Percentiles rank a stretch among this genome's conserved stretches.
Conservation (phyloP, 1,140 invertebrate genomes). For the Drosophila triauraria region DNA sequence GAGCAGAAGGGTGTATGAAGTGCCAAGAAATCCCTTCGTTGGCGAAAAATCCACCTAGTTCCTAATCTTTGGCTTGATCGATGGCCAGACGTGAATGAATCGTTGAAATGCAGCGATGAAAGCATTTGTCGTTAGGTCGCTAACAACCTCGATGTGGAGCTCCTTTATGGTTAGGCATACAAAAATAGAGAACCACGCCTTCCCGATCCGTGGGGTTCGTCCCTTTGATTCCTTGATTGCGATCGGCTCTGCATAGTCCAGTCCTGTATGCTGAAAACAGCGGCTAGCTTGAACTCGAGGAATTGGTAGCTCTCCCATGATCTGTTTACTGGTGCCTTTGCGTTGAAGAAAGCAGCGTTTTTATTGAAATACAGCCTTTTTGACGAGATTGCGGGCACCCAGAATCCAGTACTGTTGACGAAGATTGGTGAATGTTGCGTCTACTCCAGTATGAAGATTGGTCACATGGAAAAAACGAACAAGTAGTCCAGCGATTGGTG, state of each 20-base stretch:
- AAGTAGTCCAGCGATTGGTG: too few species aligned
- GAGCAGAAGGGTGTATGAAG: not conserved
- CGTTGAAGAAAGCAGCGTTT: not conserved
- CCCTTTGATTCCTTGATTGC: not conserved
- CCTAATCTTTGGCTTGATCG: not conserved
- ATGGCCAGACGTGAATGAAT: not conserved
- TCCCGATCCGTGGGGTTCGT: too few species aligned
- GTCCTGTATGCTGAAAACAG: not conserved
- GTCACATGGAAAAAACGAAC: too few species aligned
- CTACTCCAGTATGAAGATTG: not conserved
- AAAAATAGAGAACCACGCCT: too few species aligned
- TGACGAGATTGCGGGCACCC: too few species aligned
- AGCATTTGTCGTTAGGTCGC: too few species aligned
- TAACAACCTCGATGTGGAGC: too few species aligned
- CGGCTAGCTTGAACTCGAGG: not conserved
- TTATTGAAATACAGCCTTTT: not conserved
- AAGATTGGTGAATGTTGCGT: not conserved
- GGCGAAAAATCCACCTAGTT: not conserved
- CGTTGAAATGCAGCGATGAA: too few species aligned
- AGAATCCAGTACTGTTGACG: too few species aligned
- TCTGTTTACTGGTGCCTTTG: not conserved
- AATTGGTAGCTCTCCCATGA: not conserved
- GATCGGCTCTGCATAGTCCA: not conserved
- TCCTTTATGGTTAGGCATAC: too few species aligned
- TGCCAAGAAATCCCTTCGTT: not conserved